Conservation (phyloP, 2,113 vertebrate genomes). For the Rutilus rutilus region DNA sequence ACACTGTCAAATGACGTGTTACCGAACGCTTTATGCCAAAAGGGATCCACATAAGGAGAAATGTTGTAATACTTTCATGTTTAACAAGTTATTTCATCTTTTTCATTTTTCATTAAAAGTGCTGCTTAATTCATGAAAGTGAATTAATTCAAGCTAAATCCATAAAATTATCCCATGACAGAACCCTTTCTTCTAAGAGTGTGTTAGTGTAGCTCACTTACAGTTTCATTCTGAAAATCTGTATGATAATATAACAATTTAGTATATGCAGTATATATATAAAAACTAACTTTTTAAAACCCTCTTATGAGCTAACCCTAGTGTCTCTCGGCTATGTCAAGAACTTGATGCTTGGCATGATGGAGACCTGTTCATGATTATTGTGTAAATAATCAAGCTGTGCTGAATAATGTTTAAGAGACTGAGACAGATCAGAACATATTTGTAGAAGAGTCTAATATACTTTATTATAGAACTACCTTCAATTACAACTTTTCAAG, state of each 20-base stretch:
- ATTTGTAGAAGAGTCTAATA: slow-evolving; percentile 9
- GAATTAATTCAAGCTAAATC: too few species aligned
- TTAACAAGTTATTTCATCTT: too few species aligned
- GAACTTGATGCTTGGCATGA: not conserved
- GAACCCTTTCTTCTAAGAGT: too few species aligned
- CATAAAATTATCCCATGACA: too few species aligned
- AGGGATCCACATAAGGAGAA: too few species aligned
- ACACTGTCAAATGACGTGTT: too few species aligned
- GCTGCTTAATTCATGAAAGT: too few species aligned
- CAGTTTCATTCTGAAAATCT: not conserved
- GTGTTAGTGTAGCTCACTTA: too few species aligned
- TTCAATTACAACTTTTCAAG: not conserved
- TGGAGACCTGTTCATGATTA: not conserved
- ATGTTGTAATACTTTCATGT: too few species aligned
- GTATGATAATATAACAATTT: not conserved
- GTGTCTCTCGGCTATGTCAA: not conserved
- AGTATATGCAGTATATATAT: not conserved
- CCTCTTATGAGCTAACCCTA: not conserved
- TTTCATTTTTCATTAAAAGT: too few species aligned
- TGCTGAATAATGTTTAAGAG: not conserved
- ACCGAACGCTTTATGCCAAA: too few species aligned
- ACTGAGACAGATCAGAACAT: not conserved
- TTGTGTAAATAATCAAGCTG: not conserved
- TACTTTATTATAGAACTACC: not conserved
- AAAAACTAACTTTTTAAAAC: not conserved